phyloP scores from a whole-genome alignment of 2,113 vertebrate species.

The Oryctolagus cuniculus region DNA sequence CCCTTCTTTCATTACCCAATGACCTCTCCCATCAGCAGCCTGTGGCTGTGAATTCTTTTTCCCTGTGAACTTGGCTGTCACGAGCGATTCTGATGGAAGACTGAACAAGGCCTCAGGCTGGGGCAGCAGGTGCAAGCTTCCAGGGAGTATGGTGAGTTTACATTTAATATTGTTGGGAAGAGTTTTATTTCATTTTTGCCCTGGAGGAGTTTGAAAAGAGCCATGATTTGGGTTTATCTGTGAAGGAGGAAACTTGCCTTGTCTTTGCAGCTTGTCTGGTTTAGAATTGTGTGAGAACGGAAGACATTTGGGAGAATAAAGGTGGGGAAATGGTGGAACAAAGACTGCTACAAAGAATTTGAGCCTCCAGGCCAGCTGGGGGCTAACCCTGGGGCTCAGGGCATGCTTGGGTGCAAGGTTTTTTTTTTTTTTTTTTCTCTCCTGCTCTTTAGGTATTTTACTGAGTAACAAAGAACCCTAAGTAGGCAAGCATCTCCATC shows the following conservation, averaged over 20 bases:
- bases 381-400: neutral
- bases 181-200: neutral
- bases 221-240: neutral
- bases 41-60: slow-evolving; percentile 15
- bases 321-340: rapidly evolving
- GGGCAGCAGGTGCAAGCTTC: neutral
- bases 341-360: neutral
- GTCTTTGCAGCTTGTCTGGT: neutral
- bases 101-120: neutral
- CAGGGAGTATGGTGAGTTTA: neutral
- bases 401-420: neutral
- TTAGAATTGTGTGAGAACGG: neutral
- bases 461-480: neutral
- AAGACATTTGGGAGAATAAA: neutral
- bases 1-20: neutral
- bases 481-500: neutral
- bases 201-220: neutral
- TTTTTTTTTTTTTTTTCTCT: neutral
- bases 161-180: slow-evolving; percentile 29
- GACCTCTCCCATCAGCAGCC: neutral
- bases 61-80: neutral
- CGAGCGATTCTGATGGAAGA: neutral
- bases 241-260: neutral
- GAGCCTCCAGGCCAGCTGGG: neutral
- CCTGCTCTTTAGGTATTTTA: slow-evolving; percentile 39